phyloP scores from a whole-genome alignment of 2,797 vertebrate species.

The Simalia tracyae region DNA sequence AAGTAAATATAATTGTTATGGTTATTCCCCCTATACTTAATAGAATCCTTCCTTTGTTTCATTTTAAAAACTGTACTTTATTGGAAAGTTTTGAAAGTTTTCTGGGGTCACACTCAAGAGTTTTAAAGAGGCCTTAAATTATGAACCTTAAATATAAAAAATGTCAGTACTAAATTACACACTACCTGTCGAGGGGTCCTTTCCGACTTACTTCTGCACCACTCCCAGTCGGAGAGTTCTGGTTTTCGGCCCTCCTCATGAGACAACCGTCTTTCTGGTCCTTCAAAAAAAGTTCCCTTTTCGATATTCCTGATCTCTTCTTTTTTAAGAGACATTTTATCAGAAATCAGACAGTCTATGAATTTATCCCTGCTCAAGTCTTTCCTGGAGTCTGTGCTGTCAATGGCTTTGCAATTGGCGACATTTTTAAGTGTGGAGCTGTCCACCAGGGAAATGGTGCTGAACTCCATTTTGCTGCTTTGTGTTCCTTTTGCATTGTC shows the following conservation, averaged over 20 bases:
- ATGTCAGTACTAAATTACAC: accelerated
- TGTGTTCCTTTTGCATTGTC: constrained; percentile 59
- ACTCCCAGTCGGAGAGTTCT: constrained; percentile 93
- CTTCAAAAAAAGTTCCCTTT: constrained; percentile 75
- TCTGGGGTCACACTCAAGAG: background rate
- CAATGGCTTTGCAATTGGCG: constrained; percentile 56
- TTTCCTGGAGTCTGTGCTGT: constrained; percentile 47
- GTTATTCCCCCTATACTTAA: background rate
- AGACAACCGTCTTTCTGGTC: constrained; percentile 83
- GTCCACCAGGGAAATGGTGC: constrained; percentile 76
- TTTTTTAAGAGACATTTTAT: constrained; percentile 52
- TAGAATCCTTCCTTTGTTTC: background rate
- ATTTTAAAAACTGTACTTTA: background rate
- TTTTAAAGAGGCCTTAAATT: background rate
- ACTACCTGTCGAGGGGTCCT: constrained; percentile 92
- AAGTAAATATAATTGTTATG: background rate
- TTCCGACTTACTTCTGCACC: constrained; percentile 96
- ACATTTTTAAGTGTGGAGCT: constrained; percentile 72
- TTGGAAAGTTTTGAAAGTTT: background rate
- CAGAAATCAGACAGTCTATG: constrained; percentile 39
- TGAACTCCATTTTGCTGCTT: constrained; percentile 75
- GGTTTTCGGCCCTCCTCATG: constrained; percentile 84
- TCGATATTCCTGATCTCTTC: constrained; percentile 70
- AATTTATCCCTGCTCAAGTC: constrained; percentile 51
- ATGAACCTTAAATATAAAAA: background rate